Percentiles rank a stretch among this genome's conserved stretches.
Evolutionary conservation across 1,140 invertebrate genomes (phyloP).

Genomic region (Drosophila nannoptera): DNA sequence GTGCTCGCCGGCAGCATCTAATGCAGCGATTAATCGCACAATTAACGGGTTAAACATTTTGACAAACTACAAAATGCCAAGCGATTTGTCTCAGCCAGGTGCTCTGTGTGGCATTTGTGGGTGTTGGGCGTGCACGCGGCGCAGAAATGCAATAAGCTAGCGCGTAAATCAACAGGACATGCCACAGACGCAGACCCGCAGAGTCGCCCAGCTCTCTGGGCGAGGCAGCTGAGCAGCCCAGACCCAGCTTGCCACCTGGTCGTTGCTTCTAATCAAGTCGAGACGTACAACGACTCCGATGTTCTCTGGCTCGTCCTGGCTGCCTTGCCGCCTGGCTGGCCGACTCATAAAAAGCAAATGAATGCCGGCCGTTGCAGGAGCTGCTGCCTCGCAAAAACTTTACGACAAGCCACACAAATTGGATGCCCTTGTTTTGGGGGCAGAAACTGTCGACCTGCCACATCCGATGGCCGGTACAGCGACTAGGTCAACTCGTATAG

Average conservation of each 20-base stretch:
- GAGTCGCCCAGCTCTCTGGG: slow-evolving; percentile 5
- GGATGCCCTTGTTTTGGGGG: slow-evolving; percentile 55
- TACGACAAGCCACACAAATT: slow-evolving; percentile 77
- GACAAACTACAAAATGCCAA: slow-evolving; percentile 55
- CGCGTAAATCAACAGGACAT: slow-evolving; percentile 74
- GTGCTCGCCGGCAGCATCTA: slow-evolving; percentile 40
- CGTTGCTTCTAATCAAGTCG: slow-evolving; percentile 63
- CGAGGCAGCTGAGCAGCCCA: slow-evolving; percentile 29
- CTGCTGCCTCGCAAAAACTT: slow-evolving; percentile 58
- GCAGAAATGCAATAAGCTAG: slow-evolving; percentile 68
- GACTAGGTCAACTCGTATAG: neutral
- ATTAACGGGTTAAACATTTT: slow-evolving; percentile 69
- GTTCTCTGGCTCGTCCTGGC: neutral
- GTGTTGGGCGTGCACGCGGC: slow-evolving; percentile 34
- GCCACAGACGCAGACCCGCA: slow-evolving; percentile 49
- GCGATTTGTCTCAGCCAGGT: slow-evolving; percentile 54
- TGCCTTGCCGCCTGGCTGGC: slow-evolving; percentile 33
- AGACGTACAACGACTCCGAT: slow-evolving; percentile 14
- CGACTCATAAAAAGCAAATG: slow-evolving; percentile 75
- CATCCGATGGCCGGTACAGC: neutral
- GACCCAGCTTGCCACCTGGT: slow-evolving; percentile 43
- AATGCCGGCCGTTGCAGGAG: slow-evolving; percentile 45
- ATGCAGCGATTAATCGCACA: slow-evolving; percentile 65
- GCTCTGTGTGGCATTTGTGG: slow-evolving; percentile 29
- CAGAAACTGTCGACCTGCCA: slow-evolving; percentile 3